These are phyloP conservation scores for Sus cebifrons DNA, from an alignment of 2,797 vertebrate species.

Conservation along the genomic window DNA sequence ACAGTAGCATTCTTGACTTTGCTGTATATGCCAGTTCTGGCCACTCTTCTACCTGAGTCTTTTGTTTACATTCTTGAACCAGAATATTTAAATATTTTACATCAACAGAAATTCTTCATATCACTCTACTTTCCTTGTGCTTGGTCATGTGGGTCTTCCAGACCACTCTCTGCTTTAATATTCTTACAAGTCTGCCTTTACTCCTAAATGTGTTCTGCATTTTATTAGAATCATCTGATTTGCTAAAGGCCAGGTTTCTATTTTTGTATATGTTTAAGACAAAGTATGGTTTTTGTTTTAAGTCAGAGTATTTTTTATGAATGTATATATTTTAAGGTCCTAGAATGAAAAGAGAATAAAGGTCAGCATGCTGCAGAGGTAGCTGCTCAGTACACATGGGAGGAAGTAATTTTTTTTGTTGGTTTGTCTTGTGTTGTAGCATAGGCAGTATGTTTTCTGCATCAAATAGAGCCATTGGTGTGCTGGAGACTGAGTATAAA, in stretches of 20 bases:
- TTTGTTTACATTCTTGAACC: constrained; percentile 16
- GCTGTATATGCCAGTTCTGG: not conserved
- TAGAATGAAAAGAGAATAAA: constrained; percentile 3
- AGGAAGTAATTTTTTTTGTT: not conserved
- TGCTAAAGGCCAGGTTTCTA: constrained; percentile 5
- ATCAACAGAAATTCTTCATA: not conserved
- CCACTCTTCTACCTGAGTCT: not conserved
- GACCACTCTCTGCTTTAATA: not conserved
- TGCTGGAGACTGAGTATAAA: not conserved
- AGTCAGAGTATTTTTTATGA: constrained; percentile 26
- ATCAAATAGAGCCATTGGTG: not conserved
- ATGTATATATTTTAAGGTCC: not conserved
- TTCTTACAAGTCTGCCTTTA: constrained; percentile 37
- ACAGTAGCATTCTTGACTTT: constrained; percentile 23
- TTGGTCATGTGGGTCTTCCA: constrained; percentile 45
- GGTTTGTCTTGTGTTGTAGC: constrained; percentile 6
- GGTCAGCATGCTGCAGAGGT: not conserved
- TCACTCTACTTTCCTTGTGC: not conserved
- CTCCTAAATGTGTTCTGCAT: not conserved
- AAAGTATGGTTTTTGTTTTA: constrained; percentile 9
- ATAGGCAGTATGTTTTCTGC: not conserved
- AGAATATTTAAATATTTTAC: not conserved
- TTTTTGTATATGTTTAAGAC: not conserved
- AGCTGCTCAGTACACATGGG: not conserved
- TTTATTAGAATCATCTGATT: constrained; percentile 51